Evolutionary conservation across 2,888 invertebrate genomes (phyloP).

Genomic region (Caenorhabditis sp.): DNA sequence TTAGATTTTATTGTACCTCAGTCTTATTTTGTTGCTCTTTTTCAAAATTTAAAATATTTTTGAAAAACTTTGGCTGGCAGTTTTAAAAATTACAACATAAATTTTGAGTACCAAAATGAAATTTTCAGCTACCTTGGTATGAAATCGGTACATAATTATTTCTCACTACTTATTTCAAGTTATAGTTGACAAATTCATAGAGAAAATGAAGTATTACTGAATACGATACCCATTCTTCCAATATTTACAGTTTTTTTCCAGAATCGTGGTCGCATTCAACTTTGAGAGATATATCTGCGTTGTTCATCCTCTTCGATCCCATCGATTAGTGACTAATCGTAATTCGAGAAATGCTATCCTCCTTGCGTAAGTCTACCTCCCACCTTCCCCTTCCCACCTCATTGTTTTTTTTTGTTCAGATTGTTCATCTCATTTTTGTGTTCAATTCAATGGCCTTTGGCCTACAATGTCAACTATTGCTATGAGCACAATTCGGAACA

Average conservation of each 20-base stretch:
- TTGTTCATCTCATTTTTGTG: slow-evolving; percentile 60
- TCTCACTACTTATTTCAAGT: not conserved
- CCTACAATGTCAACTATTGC: slow-evolving; percentile 62
- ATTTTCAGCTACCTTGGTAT: too few relatives aligned
- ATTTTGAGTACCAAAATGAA: too few relatives aligned
- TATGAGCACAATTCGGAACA: slow-evolving; percentile 49
- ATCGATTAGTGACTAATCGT: slow-evolving; percentile 61
- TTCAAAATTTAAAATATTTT: too few relatives aligned
- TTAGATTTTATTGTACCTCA: too few relatives aligned
- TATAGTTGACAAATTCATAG: not conserved
- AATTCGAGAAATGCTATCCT: slow-evolving; percentile 55
- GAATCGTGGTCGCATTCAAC: slow-evolving; percentile 70
- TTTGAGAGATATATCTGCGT: slow-evolving; percentile 71
- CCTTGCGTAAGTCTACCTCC: slow-evolving; percentile 49
- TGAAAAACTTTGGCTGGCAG: too few relatives aligned
- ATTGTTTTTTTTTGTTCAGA: slow-evolving; percentile 14
- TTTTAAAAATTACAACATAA: too few relatives aligned
- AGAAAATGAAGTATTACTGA: too few relatives aligned
- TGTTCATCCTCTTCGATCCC: slow-evolving; percentile 66
- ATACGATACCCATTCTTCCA: not conserved
- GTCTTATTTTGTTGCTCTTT: too few relatives aligned
- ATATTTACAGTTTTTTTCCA: slow-evolving; percentile 29
- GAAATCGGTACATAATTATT: too few relatives aligned
- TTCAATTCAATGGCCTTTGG: slow-evolving; percentile 70
- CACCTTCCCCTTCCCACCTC: too few relatives aligned